A percentile compares a stretch with the other conserved stretches of the same genome.
Evolutionary conservation across 2,888 invertebrate species (phyloP).

Genomic region (Sceliomorpha sp.): DNA sequence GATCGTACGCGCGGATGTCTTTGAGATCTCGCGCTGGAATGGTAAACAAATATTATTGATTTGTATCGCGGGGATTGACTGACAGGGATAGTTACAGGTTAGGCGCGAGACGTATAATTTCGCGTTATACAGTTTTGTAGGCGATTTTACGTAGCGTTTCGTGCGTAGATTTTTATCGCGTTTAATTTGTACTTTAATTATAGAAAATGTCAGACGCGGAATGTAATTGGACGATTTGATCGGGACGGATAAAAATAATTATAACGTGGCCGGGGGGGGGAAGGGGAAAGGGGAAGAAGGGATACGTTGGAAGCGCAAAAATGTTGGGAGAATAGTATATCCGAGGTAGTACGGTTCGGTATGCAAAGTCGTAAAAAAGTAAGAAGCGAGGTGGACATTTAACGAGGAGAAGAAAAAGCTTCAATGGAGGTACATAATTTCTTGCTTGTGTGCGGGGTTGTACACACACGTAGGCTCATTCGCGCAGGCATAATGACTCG

Average conservation of each 20-base stretch:
- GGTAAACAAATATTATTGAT: conserved; percentile 25
- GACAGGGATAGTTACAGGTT: no score
- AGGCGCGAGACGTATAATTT: no score
- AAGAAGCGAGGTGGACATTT: conserved; percentile 44
- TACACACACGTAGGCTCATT: conserved; percentile 38
- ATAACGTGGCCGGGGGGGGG: no score
- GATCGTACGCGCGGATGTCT: no score
- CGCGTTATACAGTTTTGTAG: no score
- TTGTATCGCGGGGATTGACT: no score
- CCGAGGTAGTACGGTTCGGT: conserved; percentile 38
- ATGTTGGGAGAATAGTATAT: conserved; percentile 37
- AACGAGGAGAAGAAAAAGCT: conserved; percentile 52
- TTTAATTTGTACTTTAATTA: no score
- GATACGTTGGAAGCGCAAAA: conserved; percentile 40
- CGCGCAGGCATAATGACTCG: conserved; percentile 37
- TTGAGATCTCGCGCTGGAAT: no score
- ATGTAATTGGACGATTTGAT: conserved; percentile 50
- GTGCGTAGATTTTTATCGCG: no score
- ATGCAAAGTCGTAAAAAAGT: conserved; percentile 54
- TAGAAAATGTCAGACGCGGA: conserved; percentile 23
- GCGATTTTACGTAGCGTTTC: background rate
- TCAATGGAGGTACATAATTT: conserved; percentile 50
- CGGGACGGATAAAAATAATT: conserved; percentile 44
- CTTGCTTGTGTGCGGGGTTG: no score
- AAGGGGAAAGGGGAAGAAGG: no score